Conservation (phyloP, 2,888 invertebrate genomes). For the Nipponacmea schrenckii region DNA sequence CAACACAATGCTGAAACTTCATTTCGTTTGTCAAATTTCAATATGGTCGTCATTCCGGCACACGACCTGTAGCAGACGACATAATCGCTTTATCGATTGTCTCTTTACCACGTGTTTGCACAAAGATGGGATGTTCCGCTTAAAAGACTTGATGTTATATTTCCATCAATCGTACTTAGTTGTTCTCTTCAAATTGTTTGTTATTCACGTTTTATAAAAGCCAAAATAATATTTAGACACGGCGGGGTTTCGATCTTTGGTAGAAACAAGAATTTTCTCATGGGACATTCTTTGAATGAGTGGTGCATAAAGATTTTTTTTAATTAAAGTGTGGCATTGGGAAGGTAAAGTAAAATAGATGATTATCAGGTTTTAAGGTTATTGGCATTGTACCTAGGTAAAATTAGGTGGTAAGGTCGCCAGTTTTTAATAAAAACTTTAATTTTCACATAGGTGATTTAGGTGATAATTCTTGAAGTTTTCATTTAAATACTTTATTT, state of each 20-base stretch:
- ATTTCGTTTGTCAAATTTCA: background rate
- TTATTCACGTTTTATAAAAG: conserved; percentile 3
- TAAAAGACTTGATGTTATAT: background rate
- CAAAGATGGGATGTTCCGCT: background rate
- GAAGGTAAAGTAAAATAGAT: too few species aligned
- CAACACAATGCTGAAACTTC: background rate
- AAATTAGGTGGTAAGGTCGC: too few species aligned
- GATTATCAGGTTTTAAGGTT: too few species aligned
- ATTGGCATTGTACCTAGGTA: too few species aligned
- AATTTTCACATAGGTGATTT: too few species aligned
- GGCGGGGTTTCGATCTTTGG: conserved; percentile 2
- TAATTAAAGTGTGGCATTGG: too few species aligned
- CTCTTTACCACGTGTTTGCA: conserved; percentile 4
- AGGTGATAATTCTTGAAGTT: too few species aligned
- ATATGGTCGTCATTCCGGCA: conserved; percentile 4
- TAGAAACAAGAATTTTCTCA: background rate
- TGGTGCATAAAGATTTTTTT: too few species aligned
- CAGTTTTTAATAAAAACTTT: too few species aligned
- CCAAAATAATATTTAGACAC: conserved; percentile 4
- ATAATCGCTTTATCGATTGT: conserved; percentile 4
- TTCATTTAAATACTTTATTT: too few species aligned
- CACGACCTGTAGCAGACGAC: conserved; percentile 4
- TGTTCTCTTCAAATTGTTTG: background rate
- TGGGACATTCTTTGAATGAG: background rate
- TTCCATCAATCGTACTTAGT: conserved; percentile 2